Base-by-base conservation (phyloP, 2,888 invertebrate species). In the Melanophora roralis region DNA sequence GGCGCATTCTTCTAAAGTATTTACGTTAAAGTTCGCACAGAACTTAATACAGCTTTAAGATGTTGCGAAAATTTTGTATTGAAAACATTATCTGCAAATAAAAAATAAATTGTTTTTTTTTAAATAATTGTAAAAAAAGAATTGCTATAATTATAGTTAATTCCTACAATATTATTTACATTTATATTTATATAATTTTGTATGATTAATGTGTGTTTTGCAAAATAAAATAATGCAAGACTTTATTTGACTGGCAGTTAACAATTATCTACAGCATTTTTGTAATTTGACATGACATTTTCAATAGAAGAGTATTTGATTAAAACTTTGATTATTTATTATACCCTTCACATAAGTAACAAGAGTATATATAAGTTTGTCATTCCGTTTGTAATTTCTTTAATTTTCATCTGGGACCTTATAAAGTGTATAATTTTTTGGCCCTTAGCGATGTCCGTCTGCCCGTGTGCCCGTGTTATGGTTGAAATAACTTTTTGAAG, bases 1-100 rank as follows among this genome's bases (percentile, higher is more conserved):
- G 87, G 84, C 89, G 89, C 89, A 90, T 90, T 45, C 79, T 82
- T 73, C 45, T 45, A 32, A 40, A 45, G 3, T 45, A 14, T 57
- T 62, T 53, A 27, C 16, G 16, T 51, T 51, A 45, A 72, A 80
- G 75, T 72, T 72, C 76, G 19, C 36, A 38, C 4, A 11, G 68
- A 69, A 76, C 76, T 80, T 76, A 72, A 73, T 77, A 77, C 12
- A 77, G 76, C 69, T 71, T 64, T 27, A 64, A 64, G 21, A 57
- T 71, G 16, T 71, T 77, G 40, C 69, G 62, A 59, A 77, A 77
- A 23, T 77, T 49, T 71, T 59, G 64, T 59, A 69, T 71, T 11
- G 60, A 53, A 49, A 75, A 72, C 67, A 76, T 76, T 40, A 49
- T 68, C 81, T 78, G 27, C 21, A 78, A 36, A 36, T 55, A 14